Conservation (phyloP, 2,113 vertebrate species). For the Carlito syrichta region DNA sequence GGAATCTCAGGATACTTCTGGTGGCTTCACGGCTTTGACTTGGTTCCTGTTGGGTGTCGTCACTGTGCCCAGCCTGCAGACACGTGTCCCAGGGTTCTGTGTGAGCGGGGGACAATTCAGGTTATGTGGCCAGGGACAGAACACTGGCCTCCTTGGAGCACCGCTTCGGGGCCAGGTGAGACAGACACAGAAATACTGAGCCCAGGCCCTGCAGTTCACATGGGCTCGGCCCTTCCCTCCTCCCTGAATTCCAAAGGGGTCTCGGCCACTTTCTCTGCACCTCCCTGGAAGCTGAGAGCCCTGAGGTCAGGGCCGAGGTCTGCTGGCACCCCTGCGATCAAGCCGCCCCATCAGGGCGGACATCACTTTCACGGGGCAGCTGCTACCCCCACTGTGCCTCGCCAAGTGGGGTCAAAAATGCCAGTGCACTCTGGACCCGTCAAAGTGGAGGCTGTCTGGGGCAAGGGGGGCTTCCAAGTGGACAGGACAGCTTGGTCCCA, state of each 20-base stretch:
- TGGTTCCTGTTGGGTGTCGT: rapidly evolving
- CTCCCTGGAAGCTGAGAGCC: not conserved
- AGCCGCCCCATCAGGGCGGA: not conserved
- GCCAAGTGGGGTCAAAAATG: not conserved
- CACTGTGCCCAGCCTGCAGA: not conserved
- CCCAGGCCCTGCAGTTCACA: not conserved
- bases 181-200: rapidly evolving
- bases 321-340: not conserved
- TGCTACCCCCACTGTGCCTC: rapidly evolving
- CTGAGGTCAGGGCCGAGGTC: not conserved
- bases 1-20: not conserved
- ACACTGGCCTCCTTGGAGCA: not conserved
- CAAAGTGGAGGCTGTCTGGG: not conserved
- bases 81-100: not conserved
- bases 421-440: not conserved
- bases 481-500: not conserved
- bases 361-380: rapidly evolving
- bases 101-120: not conserved
- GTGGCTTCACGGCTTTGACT: not conserved
- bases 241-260: not conserved
- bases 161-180: not conserved
- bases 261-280: not conserved
- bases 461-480: not conserved
- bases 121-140: not conserved
- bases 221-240: too few relatives aligned